Evolutionary conservation across 1,140 invertebrate species (phyloP).

Genomic region (Oedothorax gibbosus): DNA sequence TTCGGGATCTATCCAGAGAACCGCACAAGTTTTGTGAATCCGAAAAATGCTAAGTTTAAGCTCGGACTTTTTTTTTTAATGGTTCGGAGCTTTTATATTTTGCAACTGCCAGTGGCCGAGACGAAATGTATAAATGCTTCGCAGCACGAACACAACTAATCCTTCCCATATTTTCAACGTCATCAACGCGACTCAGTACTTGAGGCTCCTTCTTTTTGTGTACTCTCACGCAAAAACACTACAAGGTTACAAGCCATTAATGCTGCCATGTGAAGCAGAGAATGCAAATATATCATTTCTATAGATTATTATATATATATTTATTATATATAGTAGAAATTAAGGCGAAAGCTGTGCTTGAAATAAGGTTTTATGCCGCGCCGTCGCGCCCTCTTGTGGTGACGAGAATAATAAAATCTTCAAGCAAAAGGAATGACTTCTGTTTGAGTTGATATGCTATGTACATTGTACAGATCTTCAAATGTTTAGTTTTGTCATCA

Average conservation of each 20-base stretch:
- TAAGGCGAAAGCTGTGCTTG: constrained; percentile 61
- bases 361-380: constrained; percentile 61
- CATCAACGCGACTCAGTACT: constrained; percentile 30
- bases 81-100: too few relatives aligned
- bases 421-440: constrained; percentile 61
- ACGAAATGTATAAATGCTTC: constrained; percentile 55
- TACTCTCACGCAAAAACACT: constrained; percentile 40
- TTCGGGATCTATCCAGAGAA: too few relatives aligned
- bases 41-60: too few relatives aligned
- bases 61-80: too few relatives aligned
- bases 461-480: constrained; percentile 61
- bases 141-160: constrained; percentile 56
- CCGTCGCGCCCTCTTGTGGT: constrained; percentile 56
- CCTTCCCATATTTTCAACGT: too few relatives aligned
- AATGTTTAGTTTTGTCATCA: constrained; percentile 57
- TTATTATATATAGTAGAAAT: constrained; percentile 60
- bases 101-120: constrained; percentile 43
- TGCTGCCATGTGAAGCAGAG: constrained; percentile 61
- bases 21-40: too few relatives aligned
- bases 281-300: constrained; percentile 62
- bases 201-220: constrained; percentile 46
- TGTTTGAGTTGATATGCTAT: constrained; percentile 61
- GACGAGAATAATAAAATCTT: constrained; percentile 61
- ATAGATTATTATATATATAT: constrained; percentile 58
- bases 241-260: constrained; percentile 47